These are phyloP conservation scores for Hoplostethus mediterraneus DNA, from an alignment of 2,797 vertebrate species.

Conservation along the genomic window DNA sequence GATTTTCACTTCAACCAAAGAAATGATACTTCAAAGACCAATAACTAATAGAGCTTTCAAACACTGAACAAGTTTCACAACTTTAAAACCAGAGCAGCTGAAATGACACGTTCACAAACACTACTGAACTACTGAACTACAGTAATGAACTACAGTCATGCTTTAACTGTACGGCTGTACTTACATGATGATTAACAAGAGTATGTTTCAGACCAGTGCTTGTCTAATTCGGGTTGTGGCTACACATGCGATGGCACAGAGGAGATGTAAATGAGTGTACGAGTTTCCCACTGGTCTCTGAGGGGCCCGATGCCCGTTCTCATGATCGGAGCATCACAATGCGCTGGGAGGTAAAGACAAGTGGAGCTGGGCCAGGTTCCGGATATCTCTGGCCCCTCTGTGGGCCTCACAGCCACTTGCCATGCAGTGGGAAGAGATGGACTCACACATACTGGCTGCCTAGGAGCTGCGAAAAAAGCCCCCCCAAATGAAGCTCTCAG, in stretches of 20 bases:
- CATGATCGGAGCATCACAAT: slow-evolving; percentile 78
- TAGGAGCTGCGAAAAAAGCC: slow-evolving; percentile 68
- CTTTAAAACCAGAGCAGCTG: slow-evolving; percentile 5
- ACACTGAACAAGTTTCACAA: background rate
- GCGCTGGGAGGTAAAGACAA: slow-evolving; percentile 80
- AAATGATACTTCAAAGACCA: background rate
- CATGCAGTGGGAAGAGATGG: slow-evolving; percentile 81
- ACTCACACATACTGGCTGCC: slow-evolving; percentile 73
- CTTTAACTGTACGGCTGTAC: background rate
- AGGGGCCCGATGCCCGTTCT: slow-evolving; percentile 67
- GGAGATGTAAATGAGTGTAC: slow-evolving; percentile 64
- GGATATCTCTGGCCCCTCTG: slow-evolving; percentile 78
- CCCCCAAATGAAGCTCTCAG: slow-evolving; percentile 66
- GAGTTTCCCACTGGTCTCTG: slow-evolving; percentile 71
- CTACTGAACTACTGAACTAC: no score
- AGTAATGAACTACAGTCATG: slow-evolving; percentile 5
- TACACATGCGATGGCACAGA: slow-evolving; percentile 29
- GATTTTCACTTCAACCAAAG: slow-evolving; percentile 21
- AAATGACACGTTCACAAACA: slow-evolving; percentile 1
- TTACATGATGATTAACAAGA: slow-evolving; percentile 37
- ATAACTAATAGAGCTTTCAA: background rate
- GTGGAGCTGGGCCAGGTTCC: slow-evolving; percentile 78
- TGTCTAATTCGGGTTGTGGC: slow-evolving; percentile 16
- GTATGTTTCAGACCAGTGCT: background rate
- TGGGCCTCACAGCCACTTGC: slow-evolving; percentile 76